These are phyloP conservation scores for Centropus bengalensis DNA, from an alignment of 2,113 vertebrate species.

Conservation along the genomic window DNA sequence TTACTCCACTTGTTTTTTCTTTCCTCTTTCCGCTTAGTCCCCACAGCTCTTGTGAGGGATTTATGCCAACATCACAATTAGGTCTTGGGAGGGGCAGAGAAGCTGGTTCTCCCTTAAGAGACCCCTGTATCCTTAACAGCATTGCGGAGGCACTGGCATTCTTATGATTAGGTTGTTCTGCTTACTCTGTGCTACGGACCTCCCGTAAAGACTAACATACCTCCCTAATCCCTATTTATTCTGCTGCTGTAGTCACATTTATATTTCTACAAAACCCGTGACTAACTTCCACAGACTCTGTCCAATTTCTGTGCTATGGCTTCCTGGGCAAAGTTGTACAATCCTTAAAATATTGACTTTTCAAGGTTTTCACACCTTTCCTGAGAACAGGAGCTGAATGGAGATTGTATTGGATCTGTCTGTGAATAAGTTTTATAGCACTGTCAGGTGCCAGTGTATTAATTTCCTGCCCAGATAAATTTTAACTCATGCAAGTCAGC, in stretches of 20 bases:
- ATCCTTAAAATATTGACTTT: background rate
- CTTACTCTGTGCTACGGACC: background rate
- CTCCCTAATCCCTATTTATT: background rate
- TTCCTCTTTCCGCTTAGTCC: background rate
- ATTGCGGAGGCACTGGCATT: background rate
- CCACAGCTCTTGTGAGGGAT: background rate
- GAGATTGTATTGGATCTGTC: background rate
- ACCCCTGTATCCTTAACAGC: background rate
- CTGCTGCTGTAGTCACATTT: background rate
- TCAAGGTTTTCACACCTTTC: background rate
- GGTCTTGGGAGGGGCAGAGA: background rate
- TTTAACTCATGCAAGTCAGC: background rate
- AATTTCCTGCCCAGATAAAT: background rate
- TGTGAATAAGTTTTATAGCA: background rate
- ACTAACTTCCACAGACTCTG: background rate
- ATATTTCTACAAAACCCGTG: background rate
- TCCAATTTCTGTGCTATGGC: background rate
- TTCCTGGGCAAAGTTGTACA: background rate
- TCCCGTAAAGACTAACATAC: background rate
- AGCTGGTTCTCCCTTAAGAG: background rate
- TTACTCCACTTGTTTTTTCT: background rate
- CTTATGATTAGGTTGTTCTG: background rate
- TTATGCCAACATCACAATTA: background rate
- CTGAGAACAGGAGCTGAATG: background rate
- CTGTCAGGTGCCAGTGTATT: background rate